Evolutionary conservation across 2,888 invertebrate genomes (phyloP).

Genomic region (Amiota communis): DNA sequence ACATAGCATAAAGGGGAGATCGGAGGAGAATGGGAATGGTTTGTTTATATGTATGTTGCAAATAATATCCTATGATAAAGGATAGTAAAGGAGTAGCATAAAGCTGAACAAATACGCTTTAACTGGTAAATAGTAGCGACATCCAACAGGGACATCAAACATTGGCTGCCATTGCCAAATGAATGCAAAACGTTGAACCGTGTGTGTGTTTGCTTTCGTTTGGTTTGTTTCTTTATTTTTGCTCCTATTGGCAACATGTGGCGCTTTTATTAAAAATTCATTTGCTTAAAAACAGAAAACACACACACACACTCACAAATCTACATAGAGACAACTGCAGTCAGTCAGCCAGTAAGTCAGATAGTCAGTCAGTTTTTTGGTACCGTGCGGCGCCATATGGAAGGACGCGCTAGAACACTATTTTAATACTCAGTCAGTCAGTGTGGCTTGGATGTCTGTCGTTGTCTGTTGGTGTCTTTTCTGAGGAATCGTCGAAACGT

Average conservation of each 20-base stretch:
- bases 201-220: slow-evolving; percentile 40
- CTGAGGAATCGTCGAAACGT: too few relatives aligned
- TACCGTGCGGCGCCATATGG: not conserved
- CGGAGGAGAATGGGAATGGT: not conserved
- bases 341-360: too few relatives aligned
- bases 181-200: slow-evolving; percentile 1
- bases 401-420: too few relatives aligned
- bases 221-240: slow-evolving; percentile 49
- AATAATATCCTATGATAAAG: not conserved
- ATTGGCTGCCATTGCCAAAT: not conserved
- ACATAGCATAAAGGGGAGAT: not conserved
- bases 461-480: slow-evolving; percentile 11
- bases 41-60: not conserved
- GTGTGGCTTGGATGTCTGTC: slow-evolving; percentile 42
- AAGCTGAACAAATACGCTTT: too few relatives aligned
- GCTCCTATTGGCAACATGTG: slow-evolving; percentile 61
- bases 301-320: slow-evolving; percentile 5
- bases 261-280: slow-evolving; percentile 68
- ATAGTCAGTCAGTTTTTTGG: too few relatives aligned
- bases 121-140: not conserved
- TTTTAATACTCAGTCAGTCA: not conserved
- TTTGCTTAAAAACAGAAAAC: slow-evolving; percentile 43
- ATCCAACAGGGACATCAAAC: slow-evolving; percentile 8
- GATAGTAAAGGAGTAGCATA: not conserved
- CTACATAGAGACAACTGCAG: not conserved